Evolutionary conservation across 2,113 vertebrate species (phyloP).

Genomic region (Nesogale talazaci): DNA sequence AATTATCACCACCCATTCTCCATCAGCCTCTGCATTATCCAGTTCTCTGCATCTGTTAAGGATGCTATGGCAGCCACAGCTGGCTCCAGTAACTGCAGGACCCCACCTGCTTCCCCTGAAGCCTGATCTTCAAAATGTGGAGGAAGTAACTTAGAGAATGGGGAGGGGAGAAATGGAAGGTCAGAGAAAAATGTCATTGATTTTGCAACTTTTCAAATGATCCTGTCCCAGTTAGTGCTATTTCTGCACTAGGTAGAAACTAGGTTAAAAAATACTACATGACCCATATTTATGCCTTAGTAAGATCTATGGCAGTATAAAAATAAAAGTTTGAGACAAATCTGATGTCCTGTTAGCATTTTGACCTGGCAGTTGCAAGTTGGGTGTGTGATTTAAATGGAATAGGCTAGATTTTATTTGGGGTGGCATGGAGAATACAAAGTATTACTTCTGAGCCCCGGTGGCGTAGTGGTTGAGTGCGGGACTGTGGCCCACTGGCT

Average conservation of each 20-base stretch:
- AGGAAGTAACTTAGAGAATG: background rate
- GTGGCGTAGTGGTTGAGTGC: too few species aligned
- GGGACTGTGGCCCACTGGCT: too few species aligned
- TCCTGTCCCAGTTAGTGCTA: background rate
- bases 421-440: background rate
- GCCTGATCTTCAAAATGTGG: background rate
- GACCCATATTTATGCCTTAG: background rate
- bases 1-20: background rate
- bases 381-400: background rate
- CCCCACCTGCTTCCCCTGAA: background rate
- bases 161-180: background rate
- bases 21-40: background rate
- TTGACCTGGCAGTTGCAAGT: background rate
- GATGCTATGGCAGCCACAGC: background rate
- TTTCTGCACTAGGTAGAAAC: constrained; percentile 13
- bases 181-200: background rate
- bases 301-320: background rate
- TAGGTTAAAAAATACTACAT: background rate
- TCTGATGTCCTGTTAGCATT: background rate
- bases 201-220: background rate
- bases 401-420: background rate
- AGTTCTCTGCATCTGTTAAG: too few species aligned
- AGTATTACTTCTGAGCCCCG: too few species aligned
- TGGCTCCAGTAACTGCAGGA: background rate
- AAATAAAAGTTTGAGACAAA: background rate